Evolutionary conservation across 2,888 invertebrate species (phyloP), one percentile per base, ranked within the genome.

Genomic region (Margaritifera margaritifera): DNA sequence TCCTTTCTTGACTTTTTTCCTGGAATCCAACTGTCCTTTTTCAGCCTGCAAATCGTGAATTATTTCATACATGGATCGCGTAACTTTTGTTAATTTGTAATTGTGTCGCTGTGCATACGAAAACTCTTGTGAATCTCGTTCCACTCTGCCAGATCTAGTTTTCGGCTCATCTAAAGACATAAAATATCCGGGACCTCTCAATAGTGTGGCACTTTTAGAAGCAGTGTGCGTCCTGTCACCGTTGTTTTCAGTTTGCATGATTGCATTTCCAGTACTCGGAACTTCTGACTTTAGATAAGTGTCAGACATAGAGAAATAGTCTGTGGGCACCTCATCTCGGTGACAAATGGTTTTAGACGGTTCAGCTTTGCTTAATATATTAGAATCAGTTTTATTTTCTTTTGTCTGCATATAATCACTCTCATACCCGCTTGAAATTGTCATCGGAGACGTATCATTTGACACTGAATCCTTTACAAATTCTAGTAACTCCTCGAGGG

Each of bases 341-440:
- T 53, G 58, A 18, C 24, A 58, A n/a, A 31, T 55, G 31, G 60
- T 51, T 57, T 6, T 20, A 59, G 24, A 4, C 24, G 51, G 50
- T 56, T 15, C 42, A 25, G 24, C 27, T 62, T 64, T 67, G 27
- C 68, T 64, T 51, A 75, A 75, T 56, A 72, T 72, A 61, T 72
- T 62, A 62, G 11, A 15, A 3, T 73, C 77, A 57, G 64, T 71
- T 25, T 80, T 75, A 15, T 73, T 64, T 50, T 77, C 76, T 50
- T 74, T 68, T 52, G 73, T 77, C 64, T 77, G 81, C 27, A 74
- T 65, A 59, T 78, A 79, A 66, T 83, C 82, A 74, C 81, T 83
- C 64, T 83, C 82, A 65, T 83, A 83, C 51, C 82, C 82, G 60
- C 82, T 83, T 5, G 82, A 83, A 19, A 80, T 79, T 19, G 82